Conservation (phyloP, 2,113 vertebrate genomes). For the Daphoenositta chrysoptera region DNA sequence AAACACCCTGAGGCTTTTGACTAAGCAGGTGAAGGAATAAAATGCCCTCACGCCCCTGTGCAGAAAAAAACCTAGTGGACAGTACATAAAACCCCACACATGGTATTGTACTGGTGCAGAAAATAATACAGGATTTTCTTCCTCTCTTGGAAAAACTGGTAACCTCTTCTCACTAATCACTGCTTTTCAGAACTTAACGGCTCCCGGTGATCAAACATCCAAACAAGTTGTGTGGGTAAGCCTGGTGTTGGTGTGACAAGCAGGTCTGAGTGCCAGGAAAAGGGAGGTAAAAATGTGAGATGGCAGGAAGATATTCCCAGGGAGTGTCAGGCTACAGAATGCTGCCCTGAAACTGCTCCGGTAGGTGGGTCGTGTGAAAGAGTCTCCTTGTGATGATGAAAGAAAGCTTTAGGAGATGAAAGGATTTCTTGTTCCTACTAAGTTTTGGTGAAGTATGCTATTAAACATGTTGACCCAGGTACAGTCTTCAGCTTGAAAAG, state of each 20-base stretch:
- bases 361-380: slow-evolving; percentile 12
- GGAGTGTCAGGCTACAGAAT: slow-evolving; percentile 37
- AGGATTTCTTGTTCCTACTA: neutral
- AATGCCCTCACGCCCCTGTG: neutral
- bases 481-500: neutral
- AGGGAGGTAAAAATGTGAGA: neutral
- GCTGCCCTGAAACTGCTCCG: neutral
- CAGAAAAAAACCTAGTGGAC: neutral
- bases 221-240: neutral
- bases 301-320: neutral
- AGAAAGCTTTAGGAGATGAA: neutral
- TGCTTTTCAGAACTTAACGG: neutral
- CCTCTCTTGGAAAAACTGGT: neutral
- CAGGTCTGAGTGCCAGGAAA: neutral
- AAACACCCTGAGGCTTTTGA: neutral
- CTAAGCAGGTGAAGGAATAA: neutral
- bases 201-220: neutral
- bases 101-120: neutral
- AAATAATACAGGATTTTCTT: neutral
- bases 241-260: neutral
- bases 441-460: neutral
- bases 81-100: fast-evolving
- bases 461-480: neutral
- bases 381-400: neutral
- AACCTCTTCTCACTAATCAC: neutral